Conservation (phyloP, 2,113 vertebrate genomes). For the Circaetus gallicus region DNA sequence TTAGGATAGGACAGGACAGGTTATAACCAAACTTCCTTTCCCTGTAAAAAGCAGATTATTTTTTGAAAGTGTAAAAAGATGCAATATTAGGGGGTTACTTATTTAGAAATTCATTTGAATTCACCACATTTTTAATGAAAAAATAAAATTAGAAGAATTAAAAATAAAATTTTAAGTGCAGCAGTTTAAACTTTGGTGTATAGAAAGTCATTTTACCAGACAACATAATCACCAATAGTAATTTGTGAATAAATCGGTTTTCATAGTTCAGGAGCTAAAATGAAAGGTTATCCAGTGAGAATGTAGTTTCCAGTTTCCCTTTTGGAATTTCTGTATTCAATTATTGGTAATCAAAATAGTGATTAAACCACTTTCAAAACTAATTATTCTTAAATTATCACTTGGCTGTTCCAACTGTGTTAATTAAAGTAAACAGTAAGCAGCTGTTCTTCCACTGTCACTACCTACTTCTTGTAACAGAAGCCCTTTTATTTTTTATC, state of each 20-base stretch:
- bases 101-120: background rate
- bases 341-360: slow-evolving; percentile 43
- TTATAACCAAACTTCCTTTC: background rate
- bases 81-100: background rate
- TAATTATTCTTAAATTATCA: slow-evolving; percentile 54
- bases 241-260: background rate
- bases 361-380: slow-evolving; percentile 28
- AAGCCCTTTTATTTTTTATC: background rate
- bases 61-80: background rate
- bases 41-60: background rate
- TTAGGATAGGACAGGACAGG: background rate
- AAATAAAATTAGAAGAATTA: background rate
- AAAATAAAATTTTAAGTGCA: background rate
- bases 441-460: background rate
- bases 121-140: background rate
- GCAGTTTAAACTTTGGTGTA: background rate
- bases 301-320: background rate
- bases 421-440: slow-evolving; percentile 41
- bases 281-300: background rate
- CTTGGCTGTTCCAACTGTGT: slow-evolving; percentile 21
- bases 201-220: background rate
- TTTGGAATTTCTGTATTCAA: background rate
- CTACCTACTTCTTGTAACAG: background rate
- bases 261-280: background rate
- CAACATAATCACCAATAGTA: background rate